These are phyloP conservation scores for Anthopleura sola DNA, from an alignment of 64 coral and sea anemone genomes.

Conservation along the genomic window DNA sequence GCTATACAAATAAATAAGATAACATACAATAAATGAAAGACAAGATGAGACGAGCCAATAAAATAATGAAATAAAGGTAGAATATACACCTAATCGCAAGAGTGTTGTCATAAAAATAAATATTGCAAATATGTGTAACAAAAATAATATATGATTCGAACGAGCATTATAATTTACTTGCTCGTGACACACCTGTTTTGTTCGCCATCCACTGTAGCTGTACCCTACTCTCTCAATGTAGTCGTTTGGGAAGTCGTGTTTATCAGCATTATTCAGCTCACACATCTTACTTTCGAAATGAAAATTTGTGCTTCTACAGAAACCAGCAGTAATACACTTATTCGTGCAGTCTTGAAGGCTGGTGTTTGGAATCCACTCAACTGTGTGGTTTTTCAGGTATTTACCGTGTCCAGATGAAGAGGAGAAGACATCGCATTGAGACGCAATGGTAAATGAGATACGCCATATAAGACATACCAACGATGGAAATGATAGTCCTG, in stretches of 20 bases:
- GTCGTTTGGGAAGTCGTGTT: not conserved
- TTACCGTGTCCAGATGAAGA: not conserved
- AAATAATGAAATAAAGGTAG: too few species aligned
- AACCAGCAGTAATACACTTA: not conserved
- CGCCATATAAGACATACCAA: not conserved
- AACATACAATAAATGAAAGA: too few species aligned
- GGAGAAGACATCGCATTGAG: not conserved
- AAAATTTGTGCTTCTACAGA: conserved; percentile 31
- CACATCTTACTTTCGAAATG: not conserved
- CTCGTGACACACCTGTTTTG: too few species aligned
- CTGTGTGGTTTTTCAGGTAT: not conserved
- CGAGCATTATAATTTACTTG: too few species aligned
- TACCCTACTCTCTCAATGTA: not conserved
- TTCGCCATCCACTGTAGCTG: conserved; percentile 1
- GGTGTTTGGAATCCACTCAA: not conserved
- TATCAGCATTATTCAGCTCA: conserved; percentile 32
- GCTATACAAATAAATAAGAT: too few species aligned
- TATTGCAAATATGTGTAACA: too few species aligned
- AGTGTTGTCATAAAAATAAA: too few species aligned
- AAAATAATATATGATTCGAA: too few species aligned
- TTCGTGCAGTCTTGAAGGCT: not conserved
- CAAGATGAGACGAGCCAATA: too few species aligned
- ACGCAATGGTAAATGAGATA: not conserved
- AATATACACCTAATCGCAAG: too few species aligned
- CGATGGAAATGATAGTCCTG: not conserved